These are phyloP conservation scores for Oxystoma pomonae DNA, from an alignment of 2,888 invertebrate species.

Conservation along the genomic window DNA sequence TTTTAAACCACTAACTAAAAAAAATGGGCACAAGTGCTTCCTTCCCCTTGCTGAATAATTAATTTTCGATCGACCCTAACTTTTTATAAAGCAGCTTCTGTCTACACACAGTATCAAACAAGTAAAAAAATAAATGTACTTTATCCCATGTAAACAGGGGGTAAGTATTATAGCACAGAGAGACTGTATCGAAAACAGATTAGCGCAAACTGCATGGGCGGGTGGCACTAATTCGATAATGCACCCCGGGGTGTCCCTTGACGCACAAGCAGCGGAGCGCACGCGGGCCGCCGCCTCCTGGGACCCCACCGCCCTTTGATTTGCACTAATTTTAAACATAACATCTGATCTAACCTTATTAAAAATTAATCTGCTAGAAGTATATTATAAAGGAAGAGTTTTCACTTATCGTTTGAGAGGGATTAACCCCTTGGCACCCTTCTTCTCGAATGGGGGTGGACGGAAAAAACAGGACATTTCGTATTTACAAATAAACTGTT, in stretches of 20 bases:
- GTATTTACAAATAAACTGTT: too few relatives aligned
- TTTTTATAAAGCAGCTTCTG: too few relatives aligned
- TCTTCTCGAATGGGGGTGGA: too few relatives aligned
- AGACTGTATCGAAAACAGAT: conserved; percentile 47
- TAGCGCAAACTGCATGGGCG: conserved; percentile 46
- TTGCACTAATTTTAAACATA: conserved; percentile 51
- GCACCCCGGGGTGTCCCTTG: conserved; percentile 40
- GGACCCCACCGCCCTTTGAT: conserved; percentile 48
- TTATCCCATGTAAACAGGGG: not conserved
- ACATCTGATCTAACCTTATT: conserved; percentile 49
- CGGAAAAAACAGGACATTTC: too few relatives aligned
- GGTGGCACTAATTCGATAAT: conserved; percentile 52
- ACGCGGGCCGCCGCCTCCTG: conserved; percentile 32
- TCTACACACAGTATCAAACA: not conserved
- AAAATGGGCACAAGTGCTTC: too few relatives aligned
- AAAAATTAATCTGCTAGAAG: conserved; percentile 48
- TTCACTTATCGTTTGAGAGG: conserved; percentile 1
- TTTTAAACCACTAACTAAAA: too few relatives aligned
- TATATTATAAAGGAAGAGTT: conserved; percentile 16
- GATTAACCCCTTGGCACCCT: not conserved
- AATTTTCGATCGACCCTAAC: too few relatives aligned
- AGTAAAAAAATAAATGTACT: not conserved
- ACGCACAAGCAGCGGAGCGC: too few relatives aligned
- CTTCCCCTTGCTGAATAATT: too few relatives aligned
- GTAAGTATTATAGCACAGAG: not conserved